Base-by-base conservation (phyloP, 2,888 invertebrate genomes). In the Glyphotaelius pellucidus region DNA sequence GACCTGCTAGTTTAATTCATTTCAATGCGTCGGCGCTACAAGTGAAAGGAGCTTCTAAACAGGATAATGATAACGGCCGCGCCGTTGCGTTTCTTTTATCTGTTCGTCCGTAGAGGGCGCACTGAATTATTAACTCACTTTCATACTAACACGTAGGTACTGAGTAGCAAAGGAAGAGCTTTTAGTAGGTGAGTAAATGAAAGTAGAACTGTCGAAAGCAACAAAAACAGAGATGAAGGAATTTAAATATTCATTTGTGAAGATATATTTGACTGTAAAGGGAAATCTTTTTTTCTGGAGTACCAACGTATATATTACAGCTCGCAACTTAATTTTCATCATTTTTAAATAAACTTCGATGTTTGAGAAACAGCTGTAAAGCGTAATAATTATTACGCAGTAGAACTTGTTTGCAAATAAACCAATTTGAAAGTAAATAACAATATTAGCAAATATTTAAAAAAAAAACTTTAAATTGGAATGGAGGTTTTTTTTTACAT, bases 41-140 rank as follows among this genome's bases (percentile, higher is more conserved):
- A 67, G 67, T 67, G 67, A 67, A 67, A 67, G 83, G 83, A 32
- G 83, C 83, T 38, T 19, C 38, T 35, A 83, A 83, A 83, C 83
- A 38, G 83, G 83, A 83, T 83, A 83, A 83, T 83, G 83, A 83
- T 83, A 83, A 83, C 83, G 83, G 52, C 52, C 47, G 47, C 52
- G 52, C 32, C 31, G 19, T 25, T 83, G 83, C 83, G 32, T 83
- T 83, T 83, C 83, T 83, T 83, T 83, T 83, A 83, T 83, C 83
- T 83, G 83, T 83, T 83, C 83, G 25, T 35, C 83, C 83, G 35
- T 83, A 38, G 83, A 83, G 83, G 67, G 67, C 25, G n/a, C n/a
- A 9, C 25, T 25, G 67, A 67, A 67, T 67, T 67, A 67, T 67
- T 67, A 67, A 67, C 67, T 67, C 67, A 67, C 67, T 67, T 67